Base-by-base conservation (phyloP, 2,113 vertebrate species). In the Bubo bubo region DNA sequence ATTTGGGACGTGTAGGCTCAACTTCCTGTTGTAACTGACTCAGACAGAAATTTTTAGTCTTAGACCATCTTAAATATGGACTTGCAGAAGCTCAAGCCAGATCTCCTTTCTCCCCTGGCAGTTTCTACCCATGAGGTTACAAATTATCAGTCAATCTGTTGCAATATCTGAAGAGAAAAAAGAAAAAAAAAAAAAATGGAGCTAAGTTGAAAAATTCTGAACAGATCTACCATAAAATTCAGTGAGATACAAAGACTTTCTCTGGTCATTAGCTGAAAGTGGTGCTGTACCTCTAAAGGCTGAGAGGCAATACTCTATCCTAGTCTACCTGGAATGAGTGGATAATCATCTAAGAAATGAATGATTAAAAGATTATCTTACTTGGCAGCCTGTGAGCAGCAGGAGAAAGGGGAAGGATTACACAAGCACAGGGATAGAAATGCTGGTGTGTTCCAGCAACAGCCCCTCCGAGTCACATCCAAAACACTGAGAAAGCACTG, bases 401-500 rank as follows among this genome's bases (percentile, higher is more conserved):
- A 39, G 59, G 34, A 66, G 37, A 76, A 60, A 60, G 17, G 22
- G 11, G 34, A 67, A 79, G 35, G 23, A 12, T 84, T 63, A 43
- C 35, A 22, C 1, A 5, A 79, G 28, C 23, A 62, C 34, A 37
- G 41, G 28, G 34, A 23, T 9, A 4, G n/a, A 63, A 73, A 56
- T 27, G 50, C 7, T 4, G 0, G 3, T 1, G 1, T 17, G 15
- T 62, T 70, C 32, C 41, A 56, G 39, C 12, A 53, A 79, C 0
- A 2, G 16, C n/a, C 14, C 21, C n/a, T 12, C 30, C 2, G 0
- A 50, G 13, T n/a, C 14, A 1, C n/a, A 81, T 24, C 45, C 1
- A 2, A 67, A 70, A 82, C 37, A 58, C 23, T 1, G 2, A 35
- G 16, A 24, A 70, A 80, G 28, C 16, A 52, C 14, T 13, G 11